Conservation (phyloP, 2,113 vertebrate genomes). For the Elephantulus edwardii region DNA sequence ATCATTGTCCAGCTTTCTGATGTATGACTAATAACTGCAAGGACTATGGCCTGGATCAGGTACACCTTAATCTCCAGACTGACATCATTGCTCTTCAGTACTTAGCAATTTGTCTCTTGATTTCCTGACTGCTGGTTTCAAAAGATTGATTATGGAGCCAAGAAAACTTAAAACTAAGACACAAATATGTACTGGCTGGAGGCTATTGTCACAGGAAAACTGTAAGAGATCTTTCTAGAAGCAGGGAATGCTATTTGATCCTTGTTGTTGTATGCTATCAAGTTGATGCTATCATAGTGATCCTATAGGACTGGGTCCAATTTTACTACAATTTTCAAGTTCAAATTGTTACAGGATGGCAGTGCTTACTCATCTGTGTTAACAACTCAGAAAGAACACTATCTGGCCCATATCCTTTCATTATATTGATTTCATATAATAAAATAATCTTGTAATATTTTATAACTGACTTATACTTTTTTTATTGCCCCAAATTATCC, state of each 20-base stretch:
- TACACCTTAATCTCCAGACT: too few relatives aligned
- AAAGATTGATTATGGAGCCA: too few relatives aligned
- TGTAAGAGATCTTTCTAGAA: not conserved
- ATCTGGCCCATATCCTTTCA: too few relatives aligned
- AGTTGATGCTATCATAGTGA: not conserved
- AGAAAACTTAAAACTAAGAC: not conserved
- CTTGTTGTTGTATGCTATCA: not conserved
- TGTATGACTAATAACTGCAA: too few relatives aligned
- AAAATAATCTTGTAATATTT: not conserved
- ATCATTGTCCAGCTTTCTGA: too few relatives aligned
- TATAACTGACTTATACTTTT: slow-evolving; percentile 10
- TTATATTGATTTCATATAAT: too few relatives aligned
- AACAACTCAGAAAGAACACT: not conserved
- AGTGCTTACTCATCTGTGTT: not conserved
- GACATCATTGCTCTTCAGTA: too few relatives aligned
- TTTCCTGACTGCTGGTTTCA: too few relatives aligned
- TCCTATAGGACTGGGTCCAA: not conserved
- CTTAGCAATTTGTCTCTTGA: too few relatives aligned
- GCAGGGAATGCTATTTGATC: not conserved
- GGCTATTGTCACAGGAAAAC: not conserved
- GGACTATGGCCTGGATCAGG: too few relatives aligned
- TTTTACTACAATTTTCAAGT: not conserved
- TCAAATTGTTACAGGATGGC: not conserved
- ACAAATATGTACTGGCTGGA: not conserved
- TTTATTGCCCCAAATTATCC: too few relatives aligned